Conservation (phyloP, 2,797 vertebrate genomes). For the Propithecus perrieri region DNA sequence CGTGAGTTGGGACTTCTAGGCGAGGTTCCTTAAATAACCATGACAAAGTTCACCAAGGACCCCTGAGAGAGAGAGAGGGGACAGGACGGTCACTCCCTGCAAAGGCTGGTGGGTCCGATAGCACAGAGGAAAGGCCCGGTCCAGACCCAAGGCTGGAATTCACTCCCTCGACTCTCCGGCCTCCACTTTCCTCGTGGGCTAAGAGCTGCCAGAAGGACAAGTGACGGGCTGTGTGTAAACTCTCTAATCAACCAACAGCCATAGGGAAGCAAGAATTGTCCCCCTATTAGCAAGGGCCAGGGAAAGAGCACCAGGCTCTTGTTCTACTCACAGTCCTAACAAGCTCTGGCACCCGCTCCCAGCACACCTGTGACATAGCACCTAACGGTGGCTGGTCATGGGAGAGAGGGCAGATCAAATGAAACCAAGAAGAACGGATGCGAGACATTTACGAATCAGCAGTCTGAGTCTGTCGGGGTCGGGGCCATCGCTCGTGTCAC, state of each 20-base stretch:
- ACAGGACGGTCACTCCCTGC: neutral
- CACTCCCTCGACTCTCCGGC: neutral
- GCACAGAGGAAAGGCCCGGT: neutral
- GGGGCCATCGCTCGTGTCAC: neutral
- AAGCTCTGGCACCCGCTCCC: neutral
- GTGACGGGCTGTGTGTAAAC: no score
- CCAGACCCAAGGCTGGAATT: neutral
- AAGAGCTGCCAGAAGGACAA: neutral
- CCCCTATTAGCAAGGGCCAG: neutral
- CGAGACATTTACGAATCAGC: neutral
- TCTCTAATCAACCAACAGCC: neutral
- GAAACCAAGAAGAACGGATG: neutral
- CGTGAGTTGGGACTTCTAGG: slow-evolving; percentile 81
- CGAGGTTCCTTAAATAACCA: slow-evolving; percentile 85
- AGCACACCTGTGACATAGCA: neutral
- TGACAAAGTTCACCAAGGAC: slow-evolving; percentile 86
- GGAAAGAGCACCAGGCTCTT: accelerated
- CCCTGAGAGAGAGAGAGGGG: slow-evolving; percentile 80
- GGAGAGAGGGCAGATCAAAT: neutral
- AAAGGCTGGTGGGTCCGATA: neutral
- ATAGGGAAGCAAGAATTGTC: neutral
- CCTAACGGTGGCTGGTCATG: neutral
- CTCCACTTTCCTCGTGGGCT: neutral
- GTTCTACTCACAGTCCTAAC: neutral
- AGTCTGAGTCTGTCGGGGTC: neutral